phyloP scores from a whole-genome alignment of 2,888 invertebrate species.

The Caenorhabditis sp. region DNA sequence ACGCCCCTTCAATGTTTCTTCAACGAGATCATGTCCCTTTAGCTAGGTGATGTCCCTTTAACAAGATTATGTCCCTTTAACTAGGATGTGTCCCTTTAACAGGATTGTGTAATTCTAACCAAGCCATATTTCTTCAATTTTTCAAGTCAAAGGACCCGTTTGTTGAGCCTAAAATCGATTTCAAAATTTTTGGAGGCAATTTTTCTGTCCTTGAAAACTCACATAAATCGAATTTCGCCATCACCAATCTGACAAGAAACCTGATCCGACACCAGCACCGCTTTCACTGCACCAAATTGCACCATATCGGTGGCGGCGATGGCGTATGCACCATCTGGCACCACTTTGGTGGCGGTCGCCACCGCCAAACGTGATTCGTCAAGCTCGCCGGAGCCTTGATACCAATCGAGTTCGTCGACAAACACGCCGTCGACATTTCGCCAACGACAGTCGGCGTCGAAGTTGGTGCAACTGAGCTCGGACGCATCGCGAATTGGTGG shows the following conservation, averaged over 20 bases:
- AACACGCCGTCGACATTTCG: conserved; percentile 67
- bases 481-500: conserved; percentile 41
- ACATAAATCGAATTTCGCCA: conserved; percentile 58
- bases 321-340: conserved; percentile 67
- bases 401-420: conserved; percentile 69
- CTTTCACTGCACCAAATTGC: conserved; percentile 59
- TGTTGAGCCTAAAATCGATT: no score
- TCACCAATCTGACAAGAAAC: conserved; percentile 58
- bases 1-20: no score
- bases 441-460: conserved; percentile 66
- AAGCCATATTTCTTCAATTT: no score
- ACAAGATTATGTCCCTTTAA: no score
- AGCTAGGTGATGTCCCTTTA: no score
- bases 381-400: conserved; percentile 64
- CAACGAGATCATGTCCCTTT: no score
- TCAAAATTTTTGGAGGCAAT: no score
- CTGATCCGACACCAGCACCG: conserved; percentile 64
- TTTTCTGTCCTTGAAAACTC: no score
- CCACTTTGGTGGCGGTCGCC: conserved; percentile 61
- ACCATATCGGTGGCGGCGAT: conserved; percentile 66
- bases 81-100: no score
- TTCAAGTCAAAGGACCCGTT: no score
- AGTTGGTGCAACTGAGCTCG: conserved; percentile 62
- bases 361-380: conserved; percentile 58
- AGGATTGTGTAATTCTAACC: no score